A percentile compares a stretch with the other conserved stretches of the same genome.
Conservation (phyloP, 2,888 invertebrate species). For the Synanthedon myopaeformis region DNA sequence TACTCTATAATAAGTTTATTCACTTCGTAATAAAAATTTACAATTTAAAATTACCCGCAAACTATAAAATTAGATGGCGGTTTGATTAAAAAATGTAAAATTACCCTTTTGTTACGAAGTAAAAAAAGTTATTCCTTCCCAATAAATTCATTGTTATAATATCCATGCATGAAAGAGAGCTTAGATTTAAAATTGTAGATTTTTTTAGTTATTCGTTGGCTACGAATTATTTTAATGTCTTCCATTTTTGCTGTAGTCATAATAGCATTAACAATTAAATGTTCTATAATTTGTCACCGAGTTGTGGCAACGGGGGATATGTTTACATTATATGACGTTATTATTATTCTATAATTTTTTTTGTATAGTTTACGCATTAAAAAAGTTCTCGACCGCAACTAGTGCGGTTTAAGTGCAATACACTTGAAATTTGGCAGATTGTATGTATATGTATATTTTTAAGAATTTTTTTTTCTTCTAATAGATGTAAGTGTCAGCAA, state of each 20-base stretch:
- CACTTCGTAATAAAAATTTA: neutral
- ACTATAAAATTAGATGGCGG: neutral
- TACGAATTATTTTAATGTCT: conserved; percentile 68
- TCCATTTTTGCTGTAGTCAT: conserved; percentile 48
- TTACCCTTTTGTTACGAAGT: conserved; percentile 3
- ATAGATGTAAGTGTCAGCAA: conserved; percentile 33
- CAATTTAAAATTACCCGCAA: neutral
- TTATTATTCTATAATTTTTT: conserved; percentile 15
- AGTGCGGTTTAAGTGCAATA: conserved; percentile 62
- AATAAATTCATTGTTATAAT: conserved; percentile 1
- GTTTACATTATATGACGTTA: conserved; percentile 12
- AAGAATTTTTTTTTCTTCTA: conserved; percentile 21
- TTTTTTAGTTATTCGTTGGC: conserved; percentile 52
- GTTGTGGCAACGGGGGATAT: conserved; percentile 6
- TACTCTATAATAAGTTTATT: neutral
- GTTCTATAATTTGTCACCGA: conserved; percentile 14
- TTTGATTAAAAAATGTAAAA: neutral
- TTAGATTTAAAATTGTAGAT: conserved; percentile 35
- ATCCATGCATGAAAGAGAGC: conserved; percentile 35
- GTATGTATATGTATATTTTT: conserved; percentile 23
- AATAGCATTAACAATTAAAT: conserved; percentile 8
- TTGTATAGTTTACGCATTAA: conserved; percentile 26
- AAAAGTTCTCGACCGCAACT: conserved; percentile 35
- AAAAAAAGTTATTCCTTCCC: neutral
- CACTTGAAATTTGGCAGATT: conserved; percentile 42